Conservation (phyloP, 2,888 invertebrate species). For the Atrina japonica region DNA sequence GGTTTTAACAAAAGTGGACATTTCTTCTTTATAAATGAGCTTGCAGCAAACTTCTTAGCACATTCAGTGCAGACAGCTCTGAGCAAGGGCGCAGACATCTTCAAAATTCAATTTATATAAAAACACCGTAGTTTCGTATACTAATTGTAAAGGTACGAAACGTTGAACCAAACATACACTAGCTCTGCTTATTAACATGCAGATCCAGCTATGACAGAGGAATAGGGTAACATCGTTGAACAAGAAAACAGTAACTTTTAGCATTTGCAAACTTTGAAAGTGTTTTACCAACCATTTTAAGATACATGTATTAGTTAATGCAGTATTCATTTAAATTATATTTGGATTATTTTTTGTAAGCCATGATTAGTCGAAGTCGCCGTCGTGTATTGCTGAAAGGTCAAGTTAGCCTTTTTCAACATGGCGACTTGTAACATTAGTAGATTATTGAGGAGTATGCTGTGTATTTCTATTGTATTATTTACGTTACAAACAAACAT, state of each 20-base stretch:
- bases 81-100: constrained; percentile 46
- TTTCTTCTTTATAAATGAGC: too few relatives aligned
- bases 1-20: too few relatives aligned
- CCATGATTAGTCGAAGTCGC: constrained; percentile 16
- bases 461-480: constrained; percentile 44
- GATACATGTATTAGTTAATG: too few relatives aligned
- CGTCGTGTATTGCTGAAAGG: constrained; percentile 33
- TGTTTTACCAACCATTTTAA: too few relatives aligned
- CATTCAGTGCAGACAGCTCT: constrained; percentile 35
- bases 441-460: constrained; percentile 35
- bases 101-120: constrained; percentile 9
- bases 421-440: constrained; percentile 56
- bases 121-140: constrained; percentile 28
- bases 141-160: constrained; percentile 41
- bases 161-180: constrained; percentile 17
- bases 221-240: constrained; percentile 1
- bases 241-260: not conserved
- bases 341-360: not conserved
- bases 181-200: constrained; percentile 57
- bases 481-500: constrained; percentile 18
- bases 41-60: constrained; percentile 7
- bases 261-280: not conserved
- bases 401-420: constrained; percentile 52
- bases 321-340: too few relatives aligned
- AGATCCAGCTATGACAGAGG: constrained; percentile 37